Base-by-base conservation (phyloP, 2,888 invertebrate species). In the Chirona hameri region DNA sequence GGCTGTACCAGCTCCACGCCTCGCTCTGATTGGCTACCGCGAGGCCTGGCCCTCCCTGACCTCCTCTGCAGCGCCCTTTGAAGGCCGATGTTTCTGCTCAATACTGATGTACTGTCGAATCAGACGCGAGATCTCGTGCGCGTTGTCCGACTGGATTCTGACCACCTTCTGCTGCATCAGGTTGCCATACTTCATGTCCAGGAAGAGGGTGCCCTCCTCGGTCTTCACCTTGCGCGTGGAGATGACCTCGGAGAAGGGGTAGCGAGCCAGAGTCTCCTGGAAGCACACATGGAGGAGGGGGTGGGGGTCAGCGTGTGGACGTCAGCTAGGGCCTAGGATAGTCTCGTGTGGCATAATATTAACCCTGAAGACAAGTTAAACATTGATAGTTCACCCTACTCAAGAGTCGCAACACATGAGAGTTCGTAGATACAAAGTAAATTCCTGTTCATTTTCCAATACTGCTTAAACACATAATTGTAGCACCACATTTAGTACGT, bases 141-240 rank as follows among this genome's bases (percentile, higher is more conserved):
- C 98, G 90, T 99, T 95, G 89, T 98, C 97, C 0, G 98, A 99
- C 88, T 98, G 98, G 86, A 99, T 92, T 86, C 98, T 91, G 84
- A 97, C 96, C 86, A 98, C 96, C 86, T 96, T 92, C 89, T 98
- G 98, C 88, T 97, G 96, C 92, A 98, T 94, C 87, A 98, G 90
- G 87, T 98, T 97, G 57, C 98, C 98, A 87, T 97, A 95, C 89
- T 98, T 98, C 93, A 99, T 95, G 90, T 99, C 98, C 88, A 99
- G 91, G 89, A 93, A 97, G 84, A 97, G 90, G 1, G 95, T 93
- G 85, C 96, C 96, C 88, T 96, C 96, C 87, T 97, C 97, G 0
- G 95, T 95, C 84, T 96, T 87, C 48, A 93, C 94, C 91, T 97
- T 97, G 86, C 98, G 91, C 21, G 98, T 98, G 83, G 97, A 97